Evolutionary conservation across 2,797 vertebrate genomes (phyloP).

Genomic region (Hippocampus kuda): DNA sequence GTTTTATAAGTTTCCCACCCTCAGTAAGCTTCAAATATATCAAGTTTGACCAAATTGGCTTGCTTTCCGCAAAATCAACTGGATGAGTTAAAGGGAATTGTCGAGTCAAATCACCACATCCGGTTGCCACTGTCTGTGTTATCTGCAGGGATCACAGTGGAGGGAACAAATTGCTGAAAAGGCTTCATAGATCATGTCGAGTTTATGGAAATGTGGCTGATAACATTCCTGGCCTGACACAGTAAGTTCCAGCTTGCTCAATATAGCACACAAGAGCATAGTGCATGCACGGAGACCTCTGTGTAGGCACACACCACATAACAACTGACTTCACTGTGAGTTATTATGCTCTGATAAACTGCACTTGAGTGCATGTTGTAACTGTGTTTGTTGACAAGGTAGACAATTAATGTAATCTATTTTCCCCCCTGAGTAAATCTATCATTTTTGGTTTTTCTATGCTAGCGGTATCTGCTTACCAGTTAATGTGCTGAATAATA

Average conservation of each 20-base stretch:
- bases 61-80: conserved; percentile 2
- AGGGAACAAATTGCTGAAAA: conserved; percentile 79
- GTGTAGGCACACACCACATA: not conserved
- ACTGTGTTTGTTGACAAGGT: not conserved
- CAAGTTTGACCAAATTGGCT: not conserved
- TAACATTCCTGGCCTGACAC: conserved; percentile 87
- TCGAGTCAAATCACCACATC: not conserved
- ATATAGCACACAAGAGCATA: not conserved
- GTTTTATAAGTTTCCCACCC: not conserved
- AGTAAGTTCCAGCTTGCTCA: conserved; percentile 70
- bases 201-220: conserved; percentile 86
- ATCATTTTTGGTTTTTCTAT: not conserved
- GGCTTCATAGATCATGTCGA: conserved; percentile 71
- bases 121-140: conserved; percentile 11
- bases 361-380: not conserved
- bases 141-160: conserved; percentile 85
- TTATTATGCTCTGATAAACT: not conserved
- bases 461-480: not conserved
- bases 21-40: not conserved
- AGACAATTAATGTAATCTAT: not conserved
- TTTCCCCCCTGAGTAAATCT: not conserved
- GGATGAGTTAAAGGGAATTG: not conserved
- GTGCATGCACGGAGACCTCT: not conserved
- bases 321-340: not conserved
- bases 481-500: not conserved